Base-by-base conservation (phyloP, 2,888 invertebrate species). In the Apomyelois bistriatella region DNA sequence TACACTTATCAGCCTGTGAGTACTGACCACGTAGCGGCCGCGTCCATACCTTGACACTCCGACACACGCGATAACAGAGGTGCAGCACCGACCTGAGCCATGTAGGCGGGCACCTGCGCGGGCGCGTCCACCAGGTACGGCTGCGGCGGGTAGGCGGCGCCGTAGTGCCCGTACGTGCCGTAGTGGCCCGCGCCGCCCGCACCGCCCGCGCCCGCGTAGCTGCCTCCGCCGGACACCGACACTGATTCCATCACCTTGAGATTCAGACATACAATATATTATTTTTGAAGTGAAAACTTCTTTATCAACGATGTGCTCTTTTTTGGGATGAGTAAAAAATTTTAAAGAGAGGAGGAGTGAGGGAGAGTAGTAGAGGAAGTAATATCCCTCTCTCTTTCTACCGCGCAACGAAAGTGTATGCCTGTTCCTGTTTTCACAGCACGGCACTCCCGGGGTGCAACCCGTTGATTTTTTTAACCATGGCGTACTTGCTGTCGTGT, bases 141-240 rank as follows among this genome's bases (percentile, higher is more conserved):
- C 64, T 82, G 91, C 0, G 86, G 80, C 37, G 83, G 86, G 63
- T 90, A 91, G 7, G 90, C 70, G 12, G 85, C 80, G 28, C 88
- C 91, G 62, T 91, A 91, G 67, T 91, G 90, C 0, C 85, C 88
- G 60, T 90, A 90, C 7, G 90, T 83, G 58, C 85, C 89, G 58
- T 90, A 91, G 63, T 90, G 90, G 0, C 81, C 84, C 1, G 79
- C 85, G 0, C 83, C 77, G 4, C 74, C 84, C 15, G 78, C 82
- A 13, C 75, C 77, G 4, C 74, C 84, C 15, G 78, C 82, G 15
- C 75, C 76, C 1, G 72, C 79, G 61, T 82, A 84, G 28, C 76
- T 76, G 13, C 86, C 87, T 2, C 85, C 88, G 12, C 88, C 86
- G 46, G 78, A 77, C 37, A 89, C 90, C 1, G 90, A 88, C 49